Percentiles rank a stretch among this genome's conserved stretches.
Conservation (phyloP, 2,797 vertebrate genomes). For the Hoplostethus atlanticus region DNA sequence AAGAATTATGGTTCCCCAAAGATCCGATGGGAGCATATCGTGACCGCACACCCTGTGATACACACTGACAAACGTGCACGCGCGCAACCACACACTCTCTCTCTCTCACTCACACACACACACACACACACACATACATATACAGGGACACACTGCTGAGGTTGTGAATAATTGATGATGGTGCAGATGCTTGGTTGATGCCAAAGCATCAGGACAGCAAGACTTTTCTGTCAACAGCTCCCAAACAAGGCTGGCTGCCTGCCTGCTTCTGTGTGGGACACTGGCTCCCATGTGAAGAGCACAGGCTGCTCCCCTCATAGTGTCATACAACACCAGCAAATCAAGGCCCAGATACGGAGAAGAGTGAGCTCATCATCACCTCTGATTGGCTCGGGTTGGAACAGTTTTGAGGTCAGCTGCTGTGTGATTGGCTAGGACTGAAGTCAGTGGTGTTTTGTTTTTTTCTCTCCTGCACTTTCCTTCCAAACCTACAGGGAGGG, state of each 20-base stretch:
- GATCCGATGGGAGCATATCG: constrained; percentile 57
- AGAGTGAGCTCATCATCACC: constrained; percentile 76
- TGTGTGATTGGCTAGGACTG: constrained; percentile 84
- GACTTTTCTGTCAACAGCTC: constrained; percentile 86
- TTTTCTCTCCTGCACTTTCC: constrained; percentile 53
- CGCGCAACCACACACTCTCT: background rate
- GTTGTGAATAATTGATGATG: constrained; percentile 88
- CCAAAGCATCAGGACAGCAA: constrained; percentile 85
- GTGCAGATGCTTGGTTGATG: constrained; percentile 71
- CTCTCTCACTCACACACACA: constrained; percentile 3
- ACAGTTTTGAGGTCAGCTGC: constrained; percentile 69
- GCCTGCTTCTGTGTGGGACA: constrained; percentile 71
- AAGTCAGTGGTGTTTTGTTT: constrained; percentile 68
- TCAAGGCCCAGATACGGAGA: constrained; percentile 64
- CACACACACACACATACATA: constrained; percentile 20
- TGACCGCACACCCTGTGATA: constrained; percentile 46
- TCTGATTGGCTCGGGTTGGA: constrained; percentile 83
- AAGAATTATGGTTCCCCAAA: constrained; percentile 46
- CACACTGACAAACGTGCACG: constrained; percentile 22
- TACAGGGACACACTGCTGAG: constrained; percentile 61
- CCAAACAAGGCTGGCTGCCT: constrained; percentile 87
- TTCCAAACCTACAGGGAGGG: constrained; percentile 60
- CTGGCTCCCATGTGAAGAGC: constrained; percentile 83
- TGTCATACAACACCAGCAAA: constrained; percentile 84
- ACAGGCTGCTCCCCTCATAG: constrained; percentile 77